Base-by-base conservation (phyloP, 2,113 vertebrate species). In the Acanthisitta chloris region DNA sequence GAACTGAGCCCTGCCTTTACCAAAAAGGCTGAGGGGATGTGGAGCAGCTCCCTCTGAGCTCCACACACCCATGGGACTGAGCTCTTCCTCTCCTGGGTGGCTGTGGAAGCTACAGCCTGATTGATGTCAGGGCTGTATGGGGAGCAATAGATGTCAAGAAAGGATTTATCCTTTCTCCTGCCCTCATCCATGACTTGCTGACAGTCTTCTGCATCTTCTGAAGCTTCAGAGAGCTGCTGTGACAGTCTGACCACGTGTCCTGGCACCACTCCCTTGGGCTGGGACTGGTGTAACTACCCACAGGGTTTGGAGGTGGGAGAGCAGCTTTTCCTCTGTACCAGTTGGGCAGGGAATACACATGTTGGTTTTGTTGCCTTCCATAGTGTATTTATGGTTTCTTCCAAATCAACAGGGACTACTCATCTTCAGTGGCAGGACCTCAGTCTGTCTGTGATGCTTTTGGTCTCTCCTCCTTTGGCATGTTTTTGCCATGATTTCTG, bases 11-110 rank as follows among this genome's bases (percentile, higher is more conserved):
- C 11, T 55, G 2, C 13, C 38, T 45, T 19, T 8, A 0, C 29
- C 1, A 0, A n/a, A 43, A 43, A 10, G 34, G 34, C 54, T 6
- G 3, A 5, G 20, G 23, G 23, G 31, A 8, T 12, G 48, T 26
- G 73, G 26, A 82, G 25, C 21, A 40, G 45, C 86, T 66, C 17
- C 0, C 5, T 5, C 61, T 25, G 66, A 91, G 25, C 67, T 54
- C 49, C 42, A 15, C 1, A 15, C 1, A 0, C 34, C 28, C 4
- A 0, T 3, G 43, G 42, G 18, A 21, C 61, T 12, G 7, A 67
- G 38, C 45, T 67, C 15, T 6, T 36, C 38, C 48, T 43, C 17
- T 55, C 24, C 40, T 52, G 57, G 12, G 40, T 29, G 52, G 24
- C 29, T 67, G 45, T 26, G 49, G 62, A 6, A 20, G 17, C 38